Evolutionary conservation across 2,888 invertebrate genomes (phyloP), one percentile per base, ranked within the genome.

Genomic region (Dioctria linearis): DNA sequence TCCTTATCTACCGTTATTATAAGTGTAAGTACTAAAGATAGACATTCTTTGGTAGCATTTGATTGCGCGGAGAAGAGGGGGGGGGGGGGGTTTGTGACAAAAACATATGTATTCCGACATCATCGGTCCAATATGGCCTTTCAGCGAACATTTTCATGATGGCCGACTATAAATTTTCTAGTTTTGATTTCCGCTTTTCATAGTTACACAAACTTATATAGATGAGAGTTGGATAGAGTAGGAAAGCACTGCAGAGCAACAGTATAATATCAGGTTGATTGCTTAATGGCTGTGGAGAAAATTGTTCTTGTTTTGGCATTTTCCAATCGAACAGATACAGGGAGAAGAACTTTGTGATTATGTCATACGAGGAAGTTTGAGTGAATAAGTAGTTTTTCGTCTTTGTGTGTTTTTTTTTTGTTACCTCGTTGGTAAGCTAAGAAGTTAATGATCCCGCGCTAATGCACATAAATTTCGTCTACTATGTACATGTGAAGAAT

Each of bases 121-220:
- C 25, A 2, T 25, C 46, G 9, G 46, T 5, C 25, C 6, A 25
- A 25, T 25, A 25, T 25, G 46, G 13, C 66, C 71, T 71, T 66
- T 66, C 3, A 43, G 40, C 43, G 43, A 11, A 39, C 9, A 39
- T n/a, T 66, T 71, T 71, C 54, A 71, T 51, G 40, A 39, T 40
- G 71, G 40, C 71, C n/a, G 37, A 40, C 71, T 40, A 71, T 71
- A 71, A 71, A 71, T 71, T 71, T 54, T 40, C 40, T 11, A 54
- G 51, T 40, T 71, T 71, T 71, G 51, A 71, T 71, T 71, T 71
- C 71, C 71, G 71, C 71, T 71, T 71, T 71, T 39, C 71, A 40
- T 39, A 71, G 39, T 51, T 25, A 25, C 25, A 25, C 25, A 25
- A 25, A 25, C 25, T 25, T 25, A 25, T 25, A 25, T n/a, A n/a